Base-by-base conservation (phyloP, 1,140 invertebrate genomes). In the Uloborus diversus region DNA sequence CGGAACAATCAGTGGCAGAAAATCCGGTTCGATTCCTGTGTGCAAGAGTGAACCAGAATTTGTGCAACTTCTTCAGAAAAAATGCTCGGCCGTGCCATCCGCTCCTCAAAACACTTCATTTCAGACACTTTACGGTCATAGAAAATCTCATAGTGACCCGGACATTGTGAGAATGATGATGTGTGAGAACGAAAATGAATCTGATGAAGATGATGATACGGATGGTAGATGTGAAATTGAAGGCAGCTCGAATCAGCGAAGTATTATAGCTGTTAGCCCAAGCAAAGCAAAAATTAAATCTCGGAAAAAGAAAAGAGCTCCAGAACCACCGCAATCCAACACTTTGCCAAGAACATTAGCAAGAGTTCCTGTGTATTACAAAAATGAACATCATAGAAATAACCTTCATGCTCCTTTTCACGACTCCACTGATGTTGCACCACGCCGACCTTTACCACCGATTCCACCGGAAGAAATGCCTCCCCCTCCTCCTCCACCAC, bases 1-100 rank as follows among this genome's bases (percentile, higher is more conserved):
- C 7, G 93, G 93, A 14, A 94, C 93, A 69, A 91, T 94, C 83
- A 92, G 90, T 82, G 92, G 92, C 1, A 86, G 91, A 17, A 86
- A 88, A 80, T 84, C n/a, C 17, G 64, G 33, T 32, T 9, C 32
- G 23, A 7, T 23, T 17, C 11, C 53, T 11, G 4, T n/a, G 1
- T 17, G 27, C 20, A 27, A 1, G 13, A 11, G 33, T 4, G 68
- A 70, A 42, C n/a, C 68, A n/a, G 78, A 79, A 13, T 70, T 79
- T 9, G 57, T 70, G 1, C 65, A 64, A 13, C 2, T 70, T 7
- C 28, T 70, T 3, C 65, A 69, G 20, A 69, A 62, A 30, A 70
- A 70, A 57, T 56, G 68, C 32, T 32, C 66, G 4, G 14, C 51
- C 4, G 5, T 30, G 7, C 64, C 47, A 14, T 5, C 35, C 4